Conservation (phyloP, 2,113 vertebrate genomes). For the Larimichthys polyactis region DNA sequence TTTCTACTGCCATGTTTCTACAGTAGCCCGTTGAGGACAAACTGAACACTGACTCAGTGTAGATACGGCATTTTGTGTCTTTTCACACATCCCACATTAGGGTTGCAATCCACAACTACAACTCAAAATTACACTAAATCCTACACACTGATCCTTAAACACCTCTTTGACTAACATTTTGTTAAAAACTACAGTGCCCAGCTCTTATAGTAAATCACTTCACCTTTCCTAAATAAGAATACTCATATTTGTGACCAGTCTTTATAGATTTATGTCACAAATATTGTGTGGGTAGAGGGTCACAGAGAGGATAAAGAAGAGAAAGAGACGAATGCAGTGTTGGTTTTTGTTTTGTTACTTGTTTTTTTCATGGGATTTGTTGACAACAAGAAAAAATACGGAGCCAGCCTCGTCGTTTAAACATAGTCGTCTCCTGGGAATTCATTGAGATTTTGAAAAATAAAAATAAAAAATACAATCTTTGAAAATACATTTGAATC, state of each 20-base stretch:
- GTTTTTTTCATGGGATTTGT: slow-evolving; percentile 17
- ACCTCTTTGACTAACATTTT: not conserved
- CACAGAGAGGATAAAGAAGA: not conserved
- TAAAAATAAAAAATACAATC: not conserved
- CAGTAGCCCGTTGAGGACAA: too few species aligned
- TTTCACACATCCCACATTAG: too few species aligned
- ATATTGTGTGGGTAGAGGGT: not conserved
- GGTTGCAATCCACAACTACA: too few species aligned
- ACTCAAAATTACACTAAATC: too few species aligned
- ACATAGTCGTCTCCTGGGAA: slow-evolving; percentile 22
- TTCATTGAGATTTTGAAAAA: slow-evolving; percentile 15
- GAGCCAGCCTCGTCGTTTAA: slow-evolving; percentile 24
- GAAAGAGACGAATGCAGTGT: not conserved
- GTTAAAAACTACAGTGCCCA: not conserved
- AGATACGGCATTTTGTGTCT: too few species aligned
- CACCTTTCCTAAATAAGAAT: too few species aligned
- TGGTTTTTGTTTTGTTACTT: not conserved
- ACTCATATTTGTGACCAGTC: not conserved
- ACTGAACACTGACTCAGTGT: too few species aligned
- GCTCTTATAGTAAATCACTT: not conserved
- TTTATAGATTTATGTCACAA: not conserved
- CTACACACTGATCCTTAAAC: too few species aligned
- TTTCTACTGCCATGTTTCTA: too few species aligned
- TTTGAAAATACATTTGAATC: slow-evolving; percentile 39
- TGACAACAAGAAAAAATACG: slow-evolving; percentile 2